phyloP scores from a whole-genome alignment of 1,140 invertebrate species.

The Hyles vespertilio region DNA sequence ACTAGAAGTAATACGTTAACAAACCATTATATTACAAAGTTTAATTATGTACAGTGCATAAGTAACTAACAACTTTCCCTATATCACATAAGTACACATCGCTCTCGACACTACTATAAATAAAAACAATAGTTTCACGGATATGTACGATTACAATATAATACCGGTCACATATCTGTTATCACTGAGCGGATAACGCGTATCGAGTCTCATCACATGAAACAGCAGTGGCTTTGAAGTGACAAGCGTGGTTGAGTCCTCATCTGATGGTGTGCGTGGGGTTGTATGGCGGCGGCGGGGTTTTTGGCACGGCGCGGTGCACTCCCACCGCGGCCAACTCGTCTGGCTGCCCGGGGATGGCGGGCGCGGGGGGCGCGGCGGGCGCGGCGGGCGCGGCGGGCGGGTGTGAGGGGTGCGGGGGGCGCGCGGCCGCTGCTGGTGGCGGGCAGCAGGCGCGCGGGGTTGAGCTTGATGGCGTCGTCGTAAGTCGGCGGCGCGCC shows the following conservation, averaged over 20 bases:
- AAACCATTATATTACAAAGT: constrained; percentile 26
- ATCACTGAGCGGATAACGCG: constrained; percentile 26
- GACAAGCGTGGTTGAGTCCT: constrained; percentile 43
- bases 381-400: constrained; percentile 67
- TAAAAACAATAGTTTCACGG: constrained; percentile 50
- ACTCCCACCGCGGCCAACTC: constrained; percentile 30
- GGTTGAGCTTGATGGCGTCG: constrained; percentile 84
- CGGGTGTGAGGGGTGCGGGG: constrained; percentile 18
- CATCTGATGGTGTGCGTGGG: constrained; percentile 70
- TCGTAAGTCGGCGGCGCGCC: constrained; percentile 83
- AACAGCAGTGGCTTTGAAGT: constrained; percentile 71
- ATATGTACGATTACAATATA: constrained; percentile 55
- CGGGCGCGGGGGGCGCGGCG: constrained; percentile 17
- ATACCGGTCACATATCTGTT: constrained; percentile 41
- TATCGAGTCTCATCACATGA: constrained; percentile 60
- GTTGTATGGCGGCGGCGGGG: constrained; percentile 71
- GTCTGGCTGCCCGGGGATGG: constrained; percentile 61
- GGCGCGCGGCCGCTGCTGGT: constrained; percentile 39
- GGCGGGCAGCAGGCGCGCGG: constrained; percentile 65
- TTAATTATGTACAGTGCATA: constrained; percentile 59
- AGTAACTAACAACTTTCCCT: constrained; percentile 61
- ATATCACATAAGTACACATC: constrained; percentile 74
- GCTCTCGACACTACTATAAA: constrained; percentile 40
- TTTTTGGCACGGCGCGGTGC: constrained; percentile 61
- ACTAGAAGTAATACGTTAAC: constrained; percentile 31